These are phyloP conservation scores for Macaria notata DNA, from an alignment of 2,888 invertebrate genomes.

Conservation along the genomic window DNA sequence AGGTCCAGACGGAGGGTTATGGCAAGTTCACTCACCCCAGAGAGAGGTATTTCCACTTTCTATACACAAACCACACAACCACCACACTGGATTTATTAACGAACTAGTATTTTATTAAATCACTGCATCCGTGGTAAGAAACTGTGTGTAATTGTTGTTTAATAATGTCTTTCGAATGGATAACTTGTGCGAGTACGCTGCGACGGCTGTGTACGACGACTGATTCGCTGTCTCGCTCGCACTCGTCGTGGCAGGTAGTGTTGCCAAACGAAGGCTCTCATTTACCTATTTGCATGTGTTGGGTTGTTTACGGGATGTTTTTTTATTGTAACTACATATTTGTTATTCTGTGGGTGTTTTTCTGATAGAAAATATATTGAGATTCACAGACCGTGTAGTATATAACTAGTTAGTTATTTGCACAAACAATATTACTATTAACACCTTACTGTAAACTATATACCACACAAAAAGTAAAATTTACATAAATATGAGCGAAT, in stretches of 20 bases:
- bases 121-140: conserved; percentile 49
- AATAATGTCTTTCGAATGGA: conserved; percentile 59
- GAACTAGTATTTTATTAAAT: conserved; percentile 47
- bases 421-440: too few species aligned
- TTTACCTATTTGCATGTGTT: conserved; percentile 1
- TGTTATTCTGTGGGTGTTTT: too few species aligned
- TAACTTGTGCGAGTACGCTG: conserved; percentile 44
- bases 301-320: too few species aligned
- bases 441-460: too few species aligned
- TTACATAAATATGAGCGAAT: too few species aligned
- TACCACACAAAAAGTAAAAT: too few species aligned
- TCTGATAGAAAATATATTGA: too few species aligned
- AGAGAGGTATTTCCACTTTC: conserved; percentile 48
- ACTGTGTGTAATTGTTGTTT: conserved; percentile 60
- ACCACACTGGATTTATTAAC: conserved; percentile 33
- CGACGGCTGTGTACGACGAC: conserved; percentile 47
- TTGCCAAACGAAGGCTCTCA: conserved; percentile 44
- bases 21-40: conserved; percentile 69
- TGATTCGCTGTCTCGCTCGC: conserved; percentile 66
- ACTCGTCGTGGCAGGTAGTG: conserved; percentile 46
- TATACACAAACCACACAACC: conserved; percentile 46
- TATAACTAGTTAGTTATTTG: too few species aligned
- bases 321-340: too few species aligned
- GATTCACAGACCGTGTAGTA: too few species aligned
- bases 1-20: conserved; percentile 54